Conservation (phyloP, 2,797 vertebrate genomes). For the Phyllotis vaccarum region DNA sequence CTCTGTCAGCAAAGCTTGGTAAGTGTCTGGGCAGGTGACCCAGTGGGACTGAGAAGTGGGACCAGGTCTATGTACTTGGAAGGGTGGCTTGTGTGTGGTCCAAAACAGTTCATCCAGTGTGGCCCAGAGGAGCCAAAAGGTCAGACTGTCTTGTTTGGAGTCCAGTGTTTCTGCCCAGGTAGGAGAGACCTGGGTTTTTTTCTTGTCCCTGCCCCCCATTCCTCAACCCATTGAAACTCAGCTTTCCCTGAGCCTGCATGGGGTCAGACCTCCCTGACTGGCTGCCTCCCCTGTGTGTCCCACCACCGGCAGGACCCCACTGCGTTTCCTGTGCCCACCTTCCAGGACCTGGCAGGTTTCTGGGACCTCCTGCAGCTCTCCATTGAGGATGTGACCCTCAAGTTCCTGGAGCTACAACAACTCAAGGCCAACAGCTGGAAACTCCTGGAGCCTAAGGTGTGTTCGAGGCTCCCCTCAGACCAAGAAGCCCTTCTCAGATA, state of each 20-base stretch:
- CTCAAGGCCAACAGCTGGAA: constrained; percentile 98
- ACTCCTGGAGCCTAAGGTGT: constrained; percentile 96
- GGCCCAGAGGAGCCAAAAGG: background rate
- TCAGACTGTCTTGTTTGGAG: background rate
- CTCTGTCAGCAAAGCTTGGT: constrained; percentile 99
- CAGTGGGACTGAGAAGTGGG: background rate
- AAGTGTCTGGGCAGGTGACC: constrained; percentile 81
- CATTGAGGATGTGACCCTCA: constrained; percentile 97
- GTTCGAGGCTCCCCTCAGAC: background rate
- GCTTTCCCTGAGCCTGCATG: background rate
- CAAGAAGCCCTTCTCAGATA: background rate
- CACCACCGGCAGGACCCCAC: constrained; percentile 87
- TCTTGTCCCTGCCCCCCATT: background rate
- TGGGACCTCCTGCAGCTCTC: constrained; percentile 99
- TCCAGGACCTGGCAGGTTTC: constrained; percentile 98
- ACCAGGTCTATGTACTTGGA: background rate
- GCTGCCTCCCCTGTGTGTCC: constrained; percentile 38
- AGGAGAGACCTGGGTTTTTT: background rate
- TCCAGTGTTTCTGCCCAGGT: background rate
- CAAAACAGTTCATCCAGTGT: background rate
- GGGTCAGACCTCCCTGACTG: constrained; percentile 57
- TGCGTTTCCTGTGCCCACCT: constrained; percentile 96
- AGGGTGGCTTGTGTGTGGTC: background rate
- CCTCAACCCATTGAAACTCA: background rate
- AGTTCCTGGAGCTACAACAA: constrained; percentile 98